Base-by-base conservation (phyloP, 2,113 vertebrate species). In the Copsychus sechellarum region DNA sequence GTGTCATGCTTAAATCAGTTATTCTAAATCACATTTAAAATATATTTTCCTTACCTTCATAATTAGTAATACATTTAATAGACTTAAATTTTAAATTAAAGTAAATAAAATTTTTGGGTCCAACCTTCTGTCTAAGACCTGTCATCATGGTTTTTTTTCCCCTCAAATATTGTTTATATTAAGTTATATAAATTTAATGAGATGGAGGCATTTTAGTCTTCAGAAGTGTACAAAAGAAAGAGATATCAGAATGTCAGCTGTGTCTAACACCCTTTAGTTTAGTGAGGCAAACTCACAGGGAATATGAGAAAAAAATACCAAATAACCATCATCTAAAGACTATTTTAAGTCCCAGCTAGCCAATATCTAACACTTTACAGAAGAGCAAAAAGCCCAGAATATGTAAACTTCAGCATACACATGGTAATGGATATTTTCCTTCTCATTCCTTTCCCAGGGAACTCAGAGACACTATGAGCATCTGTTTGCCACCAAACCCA, bases 1-100 rank as follows among this genome's bases (percentile, higher is more conserved):
- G 77, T 60, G 48, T 67, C 40, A 31, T 61, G 57, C 28, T 93
- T 86, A 81, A 89, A 89, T 92, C 12, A 51, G 61, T 81, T 93
- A 83, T 64, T 81, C 48, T 84, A 69, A 95, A 72, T 53, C 21
- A 29, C 19, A 45, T 67, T 64, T 65, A 36, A 71, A 92, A 86
- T 26, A 74, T 36, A 45, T 91, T 79, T 92, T 92, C 43, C 48
- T 87, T 81, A 48, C 23, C 20, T 86, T 81, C 67, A 8, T 86
- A 84, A 54, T 38, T 12, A 93, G 25, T 53, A 62, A 70, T 47
- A 24, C 3, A n/a, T 76, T 93, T 90, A 8, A 29, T 13, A 54
- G n/a, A 48, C 6, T 65, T 67, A 69, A 76, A 18, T 29, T 81
- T 88, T 70, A 77, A 73, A 77, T 77, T 86, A 69, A 90, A 79